Percentiles rank a stretch among this genome's conserved stretches.
These are phyloP conservation scores for Aix galericulata DNA, from an alignment of 2,113 vertebrate genomes.

Conservation along the genomic window DNA sequence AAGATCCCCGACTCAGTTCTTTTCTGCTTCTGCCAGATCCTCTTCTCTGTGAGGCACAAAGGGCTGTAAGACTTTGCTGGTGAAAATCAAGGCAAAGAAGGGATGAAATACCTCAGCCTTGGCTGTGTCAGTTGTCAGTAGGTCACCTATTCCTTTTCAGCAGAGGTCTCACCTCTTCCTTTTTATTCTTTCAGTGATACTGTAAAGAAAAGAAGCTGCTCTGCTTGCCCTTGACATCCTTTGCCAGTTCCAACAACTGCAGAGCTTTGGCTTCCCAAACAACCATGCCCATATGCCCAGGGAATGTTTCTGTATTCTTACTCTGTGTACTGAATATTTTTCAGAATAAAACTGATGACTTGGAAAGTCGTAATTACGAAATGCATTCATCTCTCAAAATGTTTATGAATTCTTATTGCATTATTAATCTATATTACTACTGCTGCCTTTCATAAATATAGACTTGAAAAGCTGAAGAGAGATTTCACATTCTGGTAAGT, in stretches of 20 bases:
- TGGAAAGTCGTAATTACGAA: neutral
- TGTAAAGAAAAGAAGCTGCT: neutral
- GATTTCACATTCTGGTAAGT: neutral
- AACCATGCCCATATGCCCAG: neutral
- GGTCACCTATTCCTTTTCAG: neutral
- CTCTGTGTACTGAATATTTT: neutral
- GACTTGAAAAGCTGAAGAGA: neutral
- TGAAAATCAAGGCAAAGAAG: neutral
- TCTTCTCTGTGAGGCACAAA: neutral
- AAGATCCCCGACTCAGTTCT: accelerated
- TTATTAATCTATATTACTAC: neutral
- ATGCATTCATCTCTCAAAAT: neutral
- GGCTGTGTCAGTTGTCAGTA: neutral
- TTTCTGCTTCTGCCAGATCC: neutral
- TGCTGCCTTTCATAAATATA: neutral
- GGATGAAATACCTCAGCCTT: neutral
- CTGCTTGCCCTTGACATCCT: neutral
- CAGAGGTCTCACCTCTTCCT: neutral
- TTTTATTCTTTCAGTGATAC: neutral
- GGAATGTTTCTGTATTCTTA: neutral
- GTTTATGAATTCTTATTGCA: neutral
- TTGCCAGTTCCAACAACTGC: neutral
- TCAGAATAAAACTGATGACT: neutral
- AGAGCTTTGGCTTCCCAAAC: neutral
- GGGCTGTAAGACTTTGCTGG: neutral